Evolutionary conservation across 2,797 vertebrate genomes (phyloP), one percentile per base, ranked within the genome.

Genomic region (Lateolabrax maculatus): DNA sequence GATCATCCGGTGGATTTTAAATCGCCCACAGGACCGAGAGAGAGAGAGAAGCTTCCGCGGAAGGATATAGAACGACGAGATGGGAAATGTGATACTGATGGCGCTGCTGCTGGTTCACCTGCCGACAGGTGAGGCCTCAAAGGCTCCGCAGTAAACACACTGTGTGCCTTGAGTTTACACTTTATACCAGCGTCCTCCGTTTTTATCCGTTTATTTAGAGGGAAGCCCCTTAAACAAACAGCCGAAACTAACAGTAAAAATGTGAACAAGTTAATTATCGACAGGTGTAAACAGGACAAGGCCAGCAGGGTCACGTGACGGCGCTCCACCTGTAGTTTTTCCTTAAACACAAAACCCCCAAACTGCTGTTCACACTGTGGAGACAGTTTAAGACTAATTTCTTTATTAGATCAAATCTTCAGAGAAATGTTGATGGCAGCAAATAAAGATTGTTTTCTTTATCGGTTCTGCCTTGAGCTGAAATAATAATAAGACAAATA

Each of bases 191-290:
- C 41, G 4, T 10, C 6, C 0, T 11, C 0, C 3, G 16, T 41
- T 34, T 4, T 1, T 7, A 3, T 1, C 2, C 0, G 16, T 8
- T 60, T 23, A 43, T 60, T 44, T 5, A 15, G 29, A 39, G 18
- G 1, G 53, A 81, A 66, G n/a, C 29, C 36, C 23, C 27, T 23
- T n/a, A 4, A 62, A 1, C 34, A 84, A 77, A 84, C 55, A 79
- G 29, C 67, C 25, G 65, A 73, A 77, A 77, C 11, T n/a, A 36
- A 41, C 44, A 53, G 34, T n/a, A n/a, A n/a, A 11, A 5, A n/a
- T 52, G 62, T 58, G 41, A 11, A 0, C 31, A 66, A 37, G 92
- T 95, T 93, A 95, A 95, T 95, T 6, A 94, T 94, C 88, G 16
- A 93, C 93, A 88, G 81, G 83, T 80, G 90, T 79, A 89, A 94